Base-by-base conservation (phyloP, 2,797 vertebrate genomes). In the Lepilemur ruficaudatus region DNA sequence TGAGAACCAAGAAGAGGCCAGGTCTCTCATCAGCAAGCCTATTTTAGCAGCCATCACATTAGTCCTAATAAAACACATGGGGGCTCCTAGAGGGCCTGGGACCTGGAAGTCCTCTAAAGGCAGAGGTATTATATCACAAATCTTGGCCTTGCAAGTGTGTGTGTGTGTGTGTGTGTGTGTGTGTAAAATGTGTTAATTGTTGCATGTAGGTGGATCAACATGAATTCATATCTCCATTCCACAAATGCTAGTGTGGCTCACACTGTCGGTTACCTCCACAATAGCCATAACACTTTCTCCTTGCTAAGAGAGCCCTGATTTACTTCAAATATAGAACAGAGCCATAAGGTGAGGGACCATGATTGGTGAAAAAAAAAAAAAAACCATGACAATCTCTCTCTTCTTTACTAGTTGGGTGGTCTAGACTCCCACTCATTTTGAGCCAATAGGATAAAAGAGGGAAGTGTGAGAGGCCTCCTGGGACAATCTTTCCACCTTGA, bases 1-100 rank as follows among this genome's bases (percentile, higher is more conserved):
- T 83, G 57, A 48, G 35, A 84, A 86, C 28, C 61, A 46, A 59
- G 25, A 57, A 89, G 93, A 85, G 30, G 13, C 52, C 67, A 78
- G 38, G 67, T 76, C 80, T 93, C 73, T 93, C 83, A 78, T 32
- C 86, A 93, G 83, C 72, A 82, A 80, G 50, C n/a, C 73, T 78
- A 28, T 83, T 84, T 87, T 59, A 61, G 35, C 38, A 83, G 50
- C 38, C 83, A 50, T 90, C 59, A 4, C 55, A 18, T 65, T 35
- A 67, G 8, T 85, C 35, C 43, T 20, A 6, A 61, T 90, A 84
- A 52, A 91, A 9, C 88, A 59, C 20, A 79, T 32, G 52, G 46
- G 94, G 38, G 32, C 8, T 50, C 75, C 50, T 55, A 61, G 32
- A 88, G 32, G 20, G 11, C 32, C 41, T 94, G 70, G 57, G 50